Conservation (phyloP, 2,113 vertebrate species). For the Sturnus vulgaris region DNA sequence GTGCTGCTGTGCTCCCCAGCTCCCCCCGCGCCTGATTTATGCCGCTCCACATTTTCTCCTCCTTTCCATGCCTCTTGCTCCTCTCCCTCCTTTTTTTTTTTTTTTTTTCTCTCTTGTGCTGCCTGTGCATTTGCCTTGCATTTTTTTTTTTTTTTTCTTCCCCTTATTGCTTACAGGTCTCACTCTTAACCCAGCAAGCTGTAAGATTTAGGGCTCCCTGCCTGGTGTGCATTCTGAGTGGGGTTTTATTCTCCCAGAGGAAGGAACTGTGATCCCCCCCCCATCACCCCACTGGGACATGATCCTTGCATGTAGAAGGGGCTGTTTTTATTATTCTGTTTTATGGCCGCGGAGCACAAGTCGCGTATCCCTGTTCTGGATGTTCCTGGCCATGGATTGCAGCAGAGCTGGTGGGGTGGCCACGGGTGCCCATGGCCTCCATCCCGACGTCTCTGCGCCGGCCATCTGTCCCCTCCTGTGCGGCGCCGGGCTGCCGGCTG, state of each 20-base stretch:
- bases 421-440: background rate
- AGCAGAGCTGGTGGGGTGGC: background rate
- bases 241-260: background rate
- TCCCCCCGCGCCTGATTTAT: slow-evolving; percentile 38
- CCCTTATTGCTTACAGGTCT: background rate
- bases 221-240: background rate
- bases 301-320: background rate
- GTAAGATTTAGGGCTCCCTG: background rate
- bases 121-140: background rate
- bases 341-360: accelerated
- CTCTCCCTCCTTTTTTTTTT: background rate
- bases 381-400: background rate
- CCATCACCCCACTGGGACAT: accelerated
- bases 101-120: background rate
- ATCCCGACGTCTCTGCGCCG: background rate
- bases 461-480: slow-evolving; percentile 73
- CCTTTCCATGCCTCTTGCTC: slow-evolving; percentile 42
- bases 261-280: background rate
- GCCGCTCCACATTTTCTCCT: slow-evolving; percentile 57
- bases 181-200: background rate
- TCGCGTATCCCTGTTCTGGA: accelerated
- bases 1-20: slow-evolving; percentile 1
- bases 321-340: background rate
- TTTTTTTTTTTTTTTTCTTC: background rate
- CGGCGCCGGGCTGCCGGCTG: slow-evolving; percentile 65